Evolutionary conservation across 2,113 vertebrate genomes (phyloP).

Genomic region (Mus musculus): GRCm39 chr9:65025501-65026000

Average conservation of each 20-base stretch:
- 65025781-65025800: neutral
- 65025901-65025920: neutral
- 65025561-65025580: neutral
- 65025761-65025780: neutral
- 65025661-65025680: neutral
- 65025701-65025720: neutral
- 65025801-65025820: fast-evolving
- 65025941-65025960: neutral
- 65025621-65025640: neutral
- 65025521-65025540: neutral
- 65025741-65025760: neutral
- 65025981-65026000: neutral
- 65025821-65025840: neutral
- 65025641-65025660: neutral
- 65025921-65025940: neutral
- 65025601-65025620: neutral
- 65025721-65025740: neutral
- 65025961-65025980: neutral
- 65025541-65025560: neutral
- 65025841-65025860: neutral
- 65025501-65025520: neutral
- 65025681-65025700: neutral
- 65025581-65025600: neutral
- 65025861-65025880: neutral
- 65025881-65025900: neutral